Conservation (phyloP, 2,797 vertebrate species). For the Megaceryle alcyon region DNA sequence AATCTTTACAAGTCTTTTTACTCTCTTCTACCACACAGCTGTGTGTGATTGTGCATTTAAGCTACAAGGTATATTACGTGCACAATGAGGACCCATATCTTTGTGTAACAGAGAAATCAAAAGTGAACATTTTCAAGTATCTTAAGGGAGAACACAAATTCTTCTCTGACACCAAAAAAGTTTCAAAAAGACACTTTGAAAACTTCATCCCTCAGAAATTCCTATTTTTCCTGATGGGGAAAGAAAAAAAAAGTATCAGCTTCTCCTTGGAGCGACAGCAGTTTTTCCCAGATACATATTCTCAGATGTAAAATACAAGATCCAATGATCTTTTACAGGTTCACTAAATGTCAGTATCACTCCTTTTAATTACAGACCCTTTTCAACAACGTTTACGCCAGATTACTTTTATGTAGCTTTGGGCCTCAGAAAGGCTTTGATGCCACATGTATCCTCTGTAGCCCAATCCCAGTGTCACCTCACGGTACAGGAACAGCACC, state of each 20-base stretch:
- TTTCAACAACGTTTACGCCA: not conserved
- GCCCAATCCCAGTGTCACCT: not conserved
- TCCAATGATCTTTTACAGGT: not conserved
- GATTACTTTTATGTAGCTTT: not conserved
- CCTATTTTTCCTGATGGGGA: not conserved
- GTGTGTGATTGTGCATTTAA: not conserved
- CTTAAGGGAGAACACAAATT: not conserved
- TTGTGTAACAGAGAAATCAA: not conserved
- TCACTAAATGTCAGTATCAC: not conserved
- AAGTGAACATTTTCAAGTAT: accelerated
- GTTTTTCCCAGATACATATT: not conserved
- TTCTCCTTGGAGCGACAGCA: not conserved
- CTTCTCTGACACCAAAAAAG: not conserved
- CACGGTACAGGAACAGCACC: not conserved
- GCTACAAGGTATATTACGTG: not conserved
- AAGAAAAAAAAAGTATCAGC: not conserved
- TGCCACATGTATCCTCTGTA: not conserved
- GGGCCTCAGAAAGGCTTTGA: not conserved
- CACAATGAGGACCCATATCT: not conserved
- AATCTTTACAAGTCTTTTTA: not conserved
- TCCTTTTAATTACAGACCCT: not conserved
- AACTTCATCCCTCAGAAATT: not conserved
- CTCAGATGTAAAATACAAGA: not conserved
- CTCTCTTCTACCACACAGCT: not conserved
- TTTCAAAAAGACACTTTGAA: not conserved